A percentile compares a stretch with the other conserved stretches of the same genome.
Evolutionary conservation across 2,113 vertebrate genomes (phyloP).

Genomic region (Trichechus manatus): DNA sequence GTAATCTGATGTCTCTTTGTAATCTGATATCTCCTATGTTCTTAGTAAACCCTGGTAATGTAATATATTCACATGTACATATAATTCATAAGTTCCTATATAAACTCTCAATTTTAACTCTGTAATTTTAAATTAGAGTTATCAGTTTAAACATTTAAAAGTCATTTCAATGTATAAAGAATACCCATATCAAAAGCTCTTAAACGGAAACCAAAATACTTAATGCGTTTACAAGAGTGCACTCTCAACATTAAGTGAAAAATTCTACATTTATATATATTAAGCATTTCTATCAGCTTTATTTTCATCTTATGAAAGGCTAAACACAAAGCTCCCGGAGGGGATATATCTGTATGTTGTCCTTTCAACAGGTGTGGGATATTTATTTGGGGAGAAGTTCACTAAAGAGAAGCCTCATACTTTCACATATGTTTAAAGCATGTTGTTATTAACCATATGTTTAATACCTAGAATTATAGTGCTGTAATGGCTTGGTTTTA

Average conservation of each 20-base stretch:
- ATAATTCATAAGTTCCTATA: neutral
- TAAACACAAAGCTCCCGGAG: neutral
- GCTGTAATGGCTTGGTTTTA: constrained; percentile 31
- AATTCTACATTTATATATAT: neutral
- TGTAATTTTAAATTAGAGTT: constrained; percentile 24
- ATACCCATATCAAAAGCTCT: neutral
- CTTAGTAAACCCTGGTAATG: neutral
- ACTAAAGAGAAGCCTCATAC: neutral
- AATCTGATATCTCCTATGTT: neutral
- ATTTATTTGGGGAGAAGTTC: neutral
- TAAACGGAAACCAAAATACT: constrained; percentile 16
- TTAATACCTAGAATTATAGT: constrained; percentile 42
- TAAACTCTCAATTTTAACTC: constrained; percentile 22
- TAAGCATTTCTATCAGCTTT: neutral
- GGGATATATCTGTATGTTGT: neutral
- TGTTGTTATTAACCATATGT: constrained; percentile 37
- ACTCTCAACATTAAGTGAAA: neutral
- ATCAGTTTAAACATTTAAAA: constrained; percentile 8
- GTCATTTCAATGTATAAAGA: neutral
- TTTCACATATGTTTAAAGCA: neutral
- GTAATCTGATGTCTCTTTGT: neutral
- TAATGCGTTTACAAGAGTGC: neutral
- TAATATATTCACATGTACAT: neutral
- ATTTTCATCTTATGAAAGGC: neutral
- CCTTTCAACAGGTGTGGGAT: neutral